Base-by-base conservation (phyloP, 2,888 invertebrate genomes). In the Sericinus montela region DNA sequence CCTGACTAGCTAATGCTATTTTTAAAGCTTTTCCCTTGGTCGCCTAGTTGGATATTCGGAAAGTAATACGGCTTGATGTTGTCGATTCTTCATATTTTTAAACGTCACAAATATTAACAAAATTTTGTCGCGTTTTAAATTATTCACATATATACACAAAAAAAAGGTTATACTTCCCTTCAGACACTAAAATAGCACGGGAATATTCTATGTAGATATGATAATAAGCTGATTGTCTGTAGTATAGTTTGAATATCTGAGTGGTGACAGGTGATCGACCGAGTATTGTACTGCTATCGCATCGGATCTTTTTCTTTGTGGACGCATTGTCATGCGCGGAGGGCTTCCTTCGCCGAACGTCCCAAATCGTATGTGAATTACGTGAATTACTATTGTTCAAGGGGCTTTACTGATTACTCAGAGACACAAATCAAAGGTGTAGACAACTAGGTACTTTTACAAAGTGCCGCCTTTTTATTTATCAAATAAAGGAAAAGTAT, bases 261-360 rank as follows among this genome's bases (percentile, higher is more conserved):
- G 61, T 34, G 60, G 60, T 65, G 56, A 50, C 60, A 64, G 84
- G 80, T 82, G 82, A 85, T 73, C 75, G 83, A 82, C 83, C 85
- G 76, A 51, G 70, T 74, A 80, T 77, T 81, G 80, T 80, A 68
- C 63, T 67, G 67, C 74, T 86, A 87, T 87, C 86, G 76, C 63
- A 66, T 79, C 79, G 81, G 78, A 86, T 87, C 86, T 85, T 57
- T 49, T 64, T 67, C 80, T 85, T 85, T 83, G 80, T 77, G 60
- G 59, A 56, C 73, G 66, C 75, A 84, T 87, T 85, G 74, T 66
- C 65, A 87, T 87, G 81, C 86, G 66, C 58, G 60, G 60, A 60
- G 60, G 59, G 63, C 61, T 56, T 59, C 63, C 67, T 83, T 84
- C 84, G 75, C 19, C 72, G 84, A 83, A 85, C 78, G 71, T 65